A percentile compares a stretch with the other conserved stretches of the same genome.
Conservation (phyloP, 2,797 vertebrate species). For the Centropyge bicolor region DNA sequence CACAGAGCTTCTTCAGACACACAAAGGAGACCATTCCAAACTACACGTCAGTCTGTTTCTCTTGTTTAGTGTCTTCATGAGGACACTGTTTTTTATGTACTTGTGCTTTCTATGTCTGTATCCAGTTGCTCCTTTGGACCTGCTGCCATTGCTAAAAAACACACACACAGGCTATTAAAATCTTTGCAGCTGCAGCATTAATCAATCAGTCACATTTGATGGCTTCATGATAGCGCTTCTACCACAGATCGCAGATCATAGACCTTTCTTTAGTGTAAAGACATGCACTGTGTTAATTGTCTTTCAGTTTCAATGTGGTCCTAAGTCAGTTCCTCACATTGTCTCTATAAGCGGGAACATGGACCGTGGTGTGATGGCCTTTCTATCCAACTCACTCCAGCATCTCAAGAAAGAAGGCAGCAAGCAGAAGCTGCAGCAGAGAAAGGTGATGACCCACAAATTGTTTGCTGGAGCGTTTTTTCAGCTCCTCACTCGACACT, state of each 20-base stretch:
- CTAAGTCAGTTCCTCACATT: slow-evolving; percentile 89
- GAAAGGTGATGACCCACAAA: slow-evolving; percentile 84
- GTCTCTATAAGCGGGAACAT: slow-evolving; percentile 89
- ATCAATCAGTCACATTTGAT: not conserved
- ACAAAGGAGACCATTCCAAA: slow-evolving; percentile 78
- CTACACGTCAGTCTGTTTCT: slow-evolving; percentile 82
- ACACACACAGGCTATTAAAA: no score
- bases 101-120: not conserved
- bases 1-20: slow-evolving; percentile 84
- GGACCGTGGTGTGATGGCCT: slow-evolving; percentile 89
- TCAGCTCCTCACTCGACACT: not conserved
- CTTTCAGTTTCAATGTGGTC: slow-evolving; percentile 89
- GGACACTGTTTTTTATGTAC: not conserved
- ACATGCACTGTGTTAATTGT: not conserved
- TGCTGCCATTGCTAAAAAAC: not conserved
- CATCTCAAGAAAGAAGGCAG: slow-evolving; percentile 81
- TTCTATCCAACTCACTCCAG: slow-evolving; percentile 93
- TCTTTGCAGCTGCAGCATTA: no score
- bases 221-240: not conserved
- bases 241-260: no score
- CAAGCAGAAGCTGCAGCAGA: slow-evolving; percentile 86
- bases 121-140: not conserved
- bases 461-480: not conserved
- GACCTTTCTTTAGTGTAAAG: not conserved
- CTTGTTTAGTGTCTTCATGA: not conserved